Base-by-base conservation (phyloP, 2,113 vertebrate genomes). In the Ctenomys sociabilis region DNA sequence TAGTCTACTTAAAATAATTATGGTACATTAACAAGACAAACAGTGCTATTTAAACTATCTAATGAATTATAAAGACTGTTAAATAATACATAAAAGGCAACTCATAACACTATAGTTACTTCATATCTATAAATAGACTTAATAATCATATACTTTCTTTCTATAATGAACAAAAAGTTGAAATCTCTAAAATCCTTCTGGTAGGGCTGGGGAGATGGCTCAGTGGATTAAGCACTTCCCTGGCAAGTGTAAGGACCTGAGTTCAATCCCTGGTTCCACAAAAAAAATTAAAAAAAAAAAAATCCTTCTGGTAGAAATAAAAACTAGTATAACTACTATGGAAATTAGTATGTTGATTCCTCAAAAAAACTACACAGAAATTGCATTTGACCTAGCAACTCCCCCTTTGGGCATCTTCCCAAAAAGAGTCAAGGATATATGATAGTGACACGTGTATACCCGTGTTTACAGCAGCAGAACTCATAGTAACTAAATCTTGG, bases 51-150 rank as follows among this genome's bases (percentile, higher is more conserved):
- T 73, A 88, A 21, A 92, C 88, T 90, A 94, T 93, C 77, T 70
- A 49, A 93, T 37, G 61, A 92, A 61, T 68, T 68, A 92, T 73
- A 78, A 84, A 40, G 30, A 92, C 35, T 66, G 19, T 70, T 96
- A 93, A 89, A 24, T 89, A 97, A 75, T 78, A 81, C 75, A 13
- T 91, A 35, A 96, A 97, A 86, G 21, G n/a, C 4, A 92, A 32
- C 5, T 90, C 52, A 88, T 7, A 80, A 84, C 84, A 75, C 7
- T 77, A 45, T 49, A 75, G 52, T 81, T 72, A 85, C 64, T 90
- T 66, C 92, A 83, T 92, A 94, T 83, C 37, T 26, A 80, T 90
- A 83, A 94, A 49, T 11, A 8, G 21, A 28, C 72, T 57, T 80
- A 89, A 68, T 93, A 88, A 80, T 9, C 13, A 93, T 13, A 84